Evolutionary conservation across 2,113 vertebrate genomes (phyloP), one percentile per base, ranked within the genome.

Genomic region (Rhineura floridana): DNA sequence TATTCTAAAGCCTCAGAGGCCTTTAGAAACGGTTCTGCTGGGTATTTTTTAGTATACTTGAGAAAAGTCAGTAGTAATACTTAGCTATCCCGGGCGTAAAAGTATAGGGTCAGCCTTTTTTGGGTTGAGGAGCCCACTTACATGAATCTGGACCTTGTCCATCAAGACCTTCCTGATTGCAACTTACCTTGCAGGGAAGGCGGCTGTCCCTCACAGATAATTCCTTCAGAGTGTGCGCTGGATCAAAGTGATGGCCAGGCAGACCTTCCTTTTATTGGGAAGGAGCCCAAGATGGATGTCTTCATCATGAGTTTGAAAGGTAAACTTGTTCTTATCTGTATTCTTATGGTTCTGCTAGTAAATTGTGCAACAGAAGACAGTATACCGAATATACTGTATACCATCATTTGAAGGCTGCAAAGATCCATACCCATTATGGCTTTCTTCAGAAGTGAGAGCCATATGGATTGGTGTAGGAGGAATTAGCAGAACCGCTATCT

Each of bases 301-400:
- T 96, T 94, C 96, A 4, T 94, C 96, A 95, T 93, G 94, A 96
- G 95, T 95, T 95, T 95, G 96, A 96, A 96, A 97, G 97, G 97
- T 97, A 97, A 97, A 97, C 97, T 97, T 97, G 97, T 97, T 97
- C 97, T 97, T 97, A 96, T 94, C 96, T 97, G 97, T 97, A 97
- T 96, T 95, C 95, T 81, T 85, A 96, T 96, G 97, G 97, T 97
- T 97, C 97, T 97, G 97, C 97, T 97, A 96, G 97, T 86, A 91
- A 7, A 85, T 87, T 93, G 85, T 63, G 84, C 88, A 93, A 91
- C 92, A 92, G 86, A 70, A 62, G 84, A 42, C 92, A 90, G 90
- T 95, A 23, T 94, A 92, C 46, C 44, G 83, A 88, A 75, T 93
- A 83, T 94, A 85, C 91, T 90, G 92, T 87, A 88, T 88, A 19